These are phyloP conservation scores for Schmidtea mediterranea DNA, from an alignment of 1,140 invertebrate genomes.

Conservation along the genomic window DNA sequence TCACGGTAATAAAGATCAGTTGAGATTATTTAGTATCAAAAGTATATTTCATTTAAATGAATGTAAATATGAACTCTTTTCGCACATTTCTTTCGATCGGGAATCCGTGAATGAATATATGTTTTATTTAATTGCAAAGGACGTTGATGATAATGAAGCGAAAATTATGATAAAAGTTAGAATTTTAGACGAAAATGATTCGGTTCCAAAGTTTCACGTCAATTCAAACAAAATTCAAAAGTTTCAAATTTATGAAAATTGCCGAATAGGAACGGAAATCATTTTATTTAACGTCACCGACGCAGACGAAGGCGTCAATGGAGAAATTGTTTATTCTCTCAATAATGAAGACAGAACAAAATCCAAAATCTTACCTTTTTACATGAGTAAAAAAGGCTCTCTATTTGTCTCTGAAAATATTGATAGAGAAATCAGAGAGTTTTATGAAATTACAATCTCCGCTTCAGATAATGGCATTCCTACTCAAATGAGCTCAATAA, in stretches of 20 bases:
- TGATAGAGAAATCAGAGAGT: no score
- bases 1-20: no score
- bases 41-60: no score
- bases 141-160: not conserved
- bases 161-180: not conserved
- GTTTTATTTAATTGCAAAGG: no score
- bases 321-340: not conserved
- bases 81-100: no score
- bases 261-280: not conserved
- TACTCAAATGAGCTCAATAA: not conserved
- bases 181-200: slow-evolving; percentile 4
- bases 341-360: not conserved
- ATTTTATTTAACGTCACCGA: not conserved
- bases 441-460: not conserved
- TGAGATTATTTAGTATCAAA: no score
- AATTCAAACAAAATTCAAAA: not conserved
- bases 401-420: no score
- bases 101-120: no score
- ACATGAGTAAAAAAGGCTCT: not conserved
- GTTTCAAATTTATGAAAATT: not conserved
- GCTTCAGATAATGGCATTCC: not conserved
- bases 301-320: not conserved
- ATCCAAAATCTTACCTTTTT: not conserved
- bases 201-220: not conserved
- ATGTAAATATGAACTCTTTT: no score